Evolutionary conservation across 2,113 vertebrate species (phyloP).

Genomic region (Perccottus glenii): DNA sequence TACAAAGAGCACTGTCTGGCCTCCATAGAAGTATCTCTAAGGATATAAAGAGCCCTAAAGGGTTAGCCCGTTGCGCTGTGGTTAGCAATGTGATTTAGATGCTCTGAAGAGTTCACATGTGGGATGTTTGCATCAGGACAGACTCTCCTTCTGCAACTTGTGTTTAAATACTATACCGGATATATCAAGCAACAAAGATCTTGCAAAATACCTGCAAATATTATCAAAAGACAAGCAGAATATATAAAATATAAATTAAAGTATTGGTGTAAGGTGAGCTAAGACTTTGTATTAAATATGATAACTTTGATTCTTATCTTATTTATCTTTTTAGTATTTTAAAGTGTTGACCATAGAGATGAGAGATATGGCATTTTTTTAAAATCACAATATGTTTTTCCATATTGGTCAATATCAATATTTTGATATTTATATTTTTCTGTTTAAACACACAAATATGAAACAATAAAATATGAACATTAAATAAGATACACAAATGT

Average conservation of each 20-base stretch:
- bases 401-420: too few relatives aligned
- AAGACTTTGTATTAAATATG: too few relatives aligned
- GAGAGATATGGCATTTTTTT: too few relatives aligned
- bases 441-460: too few relatives aligned
- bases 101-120: conserved; percentile 37
- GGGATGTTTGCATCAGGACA: conserved; percentile 21
- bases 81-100: conserved; percentile 53
- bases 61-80: conserved; percentile 16
- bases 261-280: too few relatives aligned
- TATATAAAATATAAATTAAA: not conserved
- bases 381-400: too few relatives aligned
- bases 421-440: too few relatives aligned
- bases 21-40: conserved; percentile 50
- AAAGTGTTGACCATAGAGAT: too few relatives aligned
- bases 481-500: too few relatives aligned
- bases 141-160: conserved; percentile 20
- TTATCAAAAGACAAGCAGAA: not conserved
- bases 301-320: too few relatives aligned
- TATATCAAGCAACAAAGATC: conserved; percentile 3
- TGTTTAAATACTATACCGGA: conserved; percentile 5
- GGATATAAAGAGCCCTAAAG: conserved; percentile 53
- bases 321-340: too few relatives aligned
- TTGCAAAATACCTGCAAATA: not conserved
- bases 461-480: too few relatives aligned
- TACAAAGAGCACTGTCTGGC: conserved; percentile 64